Evolutionary conservation across 2,113 vertebrate species (phyloP).

Genomic region (Rynchops niger): DNA sequence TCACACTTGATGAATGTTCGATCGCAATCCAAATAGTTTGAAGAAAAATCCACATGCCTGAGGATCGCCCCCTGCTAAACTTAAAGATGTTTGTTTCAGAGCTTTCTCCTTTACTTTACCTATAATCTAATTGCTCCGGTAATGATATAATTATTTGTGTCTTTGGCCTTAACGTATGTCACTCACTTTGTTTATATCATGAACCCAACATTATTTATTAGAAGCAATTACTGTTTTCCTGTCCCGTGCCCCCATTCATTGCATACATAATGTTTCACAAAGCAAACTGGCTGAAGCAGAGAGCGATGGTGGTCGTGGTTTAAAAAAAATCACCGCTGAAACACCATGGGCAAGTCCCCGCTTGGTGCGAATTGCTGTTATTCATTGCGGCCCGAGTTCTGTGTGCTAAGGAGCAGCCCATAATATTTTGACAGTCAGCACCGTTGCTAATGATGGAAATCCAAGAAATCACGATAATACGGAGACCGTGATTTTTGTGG

Average conservation of each 20-base stretch:
- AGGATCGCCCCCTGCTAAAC: background rate
- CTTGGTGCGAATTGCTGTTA: background rate
- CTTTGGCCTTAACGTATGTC: background rate
- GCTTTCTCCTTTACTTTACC: background rate
- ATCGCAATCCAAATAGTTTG: background rate
- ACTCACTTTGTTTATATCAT: background rate
- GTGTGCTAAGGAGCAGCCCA: background rate
- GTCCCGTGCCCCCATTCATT: accelerated
- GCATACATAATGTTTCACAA: background rate
- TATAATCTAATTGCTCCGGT: background rate
- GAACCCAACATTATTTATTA: background rate
- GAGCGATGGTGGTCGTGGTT: background rate
- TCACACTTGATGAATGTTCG: constrained; percentile 28
- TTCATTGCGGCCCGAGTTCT: background rate
- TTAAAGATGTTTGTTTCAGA: background rate
- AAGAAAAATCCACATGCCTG: background rate
- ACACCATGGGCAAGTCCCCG: background rate
- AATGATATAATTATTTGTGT: constrained; percentile 17
- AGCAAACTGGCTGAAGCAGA: background rate
- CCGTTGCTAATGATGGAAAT: background rate
- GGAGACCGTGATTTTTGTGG: accelerated
- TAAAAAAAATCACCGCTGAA: background rate
- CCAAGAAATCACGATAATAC: background rate
- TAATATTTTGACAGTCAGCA: background rate
- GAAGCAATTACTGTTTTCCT: background rate